Evolutionary conservation across 1,140 invertebrate genomes (phyloP).

Genomic region (Zaprionus taronus): DNA sequence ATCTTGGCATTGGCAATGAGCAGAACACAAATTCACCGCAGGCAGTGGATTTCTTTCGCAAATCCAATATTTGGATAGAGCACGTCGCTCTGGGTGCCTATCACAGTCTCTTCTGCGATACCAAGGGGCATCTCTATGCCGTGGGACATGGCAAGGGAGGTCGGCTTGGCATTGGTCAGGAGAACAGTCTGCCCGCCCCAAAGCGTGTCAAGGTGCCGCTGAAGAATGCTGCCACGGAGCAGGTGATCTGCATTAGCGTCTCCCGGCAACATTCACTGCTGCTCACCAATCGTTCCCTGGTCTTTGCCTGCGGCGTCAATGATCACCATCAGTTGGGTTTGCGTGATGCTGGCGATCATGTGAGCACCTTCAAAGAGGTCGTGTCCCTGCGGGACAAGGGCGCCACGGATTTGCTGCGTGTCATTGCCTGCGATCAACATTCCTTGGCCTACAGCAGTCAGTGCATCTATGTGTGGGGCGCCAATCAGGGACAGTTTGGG

Average conservation of each 20-base stretch:
- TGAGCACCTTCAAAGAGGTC: conserved; percentile 85
- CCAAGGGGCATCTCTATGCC: conserved; percentile 86
- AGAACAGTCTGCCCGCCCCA: conserved; percentile 86
- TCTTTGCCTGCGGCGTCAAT: conserved; percentile 89
- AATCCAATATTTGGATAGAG: conserved; percentile 77
- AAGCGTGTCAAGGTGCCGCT: conserved; percentile 85
- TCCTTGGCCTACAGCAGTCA: conserved; percentile 87
- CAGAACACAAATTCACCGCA: conserved; percentile 66
- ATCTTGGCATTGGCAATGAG: conserved; percentile 86
- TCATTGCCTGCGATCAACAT: conserved; percentile 86
- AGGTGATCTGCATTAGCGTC: conserved; percentile 79
- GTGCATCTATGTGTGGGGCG: conserved; percentile 87
- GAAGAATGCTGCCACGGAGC: conserved; percentile 81
- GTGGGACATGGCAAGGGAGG: conserved; percentile 91
- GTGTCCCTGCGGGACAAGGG: conserved; percentile 68
- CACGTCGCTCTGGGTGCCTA: conserved; percentile 87
- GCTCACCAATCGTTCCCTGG: conserved; percentile 85
- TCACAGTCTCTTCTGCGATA: conserved; percentile 88
- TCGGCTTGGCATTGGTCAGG: conserved; percentile 86
- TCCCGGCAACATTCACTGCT: conserved; percentile 88
- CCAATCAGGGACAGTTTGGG: conserved; percentile 90
- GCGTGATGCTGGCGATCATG: conserved; percentile 85
- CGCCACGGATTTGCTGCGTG: conserved; percentile 51
- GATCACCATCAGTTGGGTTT: conserved; percentile 88
- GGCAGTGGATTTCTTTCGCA: conserved; percentile 79